Conservation (phyloP, 2,113 vertebrate genomes). For the Tichodroma muraria region DNA sequence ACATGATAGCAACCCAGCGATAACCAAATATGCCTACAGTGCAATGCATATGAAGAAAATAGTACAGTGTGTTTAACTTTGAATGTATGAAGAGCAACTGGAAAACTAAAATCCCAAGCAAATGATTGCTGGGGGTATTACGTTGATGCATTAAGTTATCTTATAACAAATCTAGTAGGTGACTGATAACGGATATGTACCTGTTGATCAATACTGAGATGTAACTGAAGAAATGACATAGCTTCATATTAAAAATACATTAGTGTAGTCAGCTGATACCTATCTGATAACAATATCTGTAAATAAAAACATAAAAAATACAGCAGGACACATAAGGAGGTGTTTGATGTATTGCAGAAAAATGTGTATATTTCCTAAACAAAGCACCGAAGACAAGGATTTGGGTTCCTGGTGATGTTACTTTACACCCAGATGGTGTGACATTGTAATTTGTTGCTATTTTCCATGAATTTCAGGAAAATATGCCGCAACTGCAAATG, state of each 20-base stretch:
- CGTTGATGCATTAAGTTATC: not conserved
- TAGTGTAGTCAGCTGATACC: not conserved
- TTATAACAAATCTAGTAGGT: not conserved
- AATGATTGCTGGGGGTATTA: not conserved
- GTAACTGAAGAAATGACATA: not conserved
- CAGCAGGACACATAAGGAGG: not conserved
- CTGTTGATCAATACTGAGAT: not conserved
- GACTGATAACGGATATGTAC: not conserved
- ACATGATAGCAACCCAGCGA: not conserved
- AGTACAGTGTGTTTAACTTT: not conserved
- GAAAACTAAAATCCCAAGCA: not conserved
- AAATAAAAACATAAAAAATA: not conserved
- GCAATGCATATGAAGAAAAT: not conserved
- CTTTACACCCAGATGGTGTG: not conserved
- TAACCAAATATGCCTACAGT: not conserved
- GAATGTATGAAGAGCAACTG: not conserved
- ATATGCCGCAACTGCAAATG: conserved; percentile 98
- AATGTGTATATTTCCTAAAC: not conserved
- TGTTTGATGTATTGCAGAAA: not conserved
- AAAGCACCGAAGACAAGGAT: not conserved
- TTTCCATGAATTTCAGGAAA: conserved; percentile 76
- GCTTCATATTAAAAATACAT: not conserved
- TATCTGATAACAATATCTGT: not conserved
- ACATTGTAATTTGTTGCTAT: not conserved
- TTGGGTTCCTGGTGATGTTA: not conserved